Conservation (phyloP, 2,888 invertebrate species). For the Ferdinandea cuprea region DNA sequence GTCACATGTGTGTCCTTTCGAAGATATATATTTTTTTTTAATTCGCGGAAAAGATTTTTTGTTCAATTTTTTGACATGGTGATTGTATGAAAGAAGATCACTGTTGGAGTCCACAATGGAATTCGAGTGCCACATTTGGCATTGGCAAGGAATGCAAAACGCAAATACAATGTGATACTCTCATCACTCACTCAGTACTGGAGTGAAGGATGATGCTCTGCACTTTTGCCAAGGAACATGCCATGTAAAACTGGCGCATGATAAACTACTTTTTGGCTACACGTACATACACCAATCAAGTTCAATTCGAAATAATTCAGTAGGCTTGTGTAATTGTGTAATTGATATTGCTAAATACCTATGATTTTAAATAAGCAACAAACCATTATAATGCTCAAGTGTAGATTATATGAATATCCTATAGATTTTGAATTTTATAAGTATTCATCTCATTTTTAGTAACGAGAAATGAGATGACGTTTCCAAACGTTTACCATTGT, state of each 20-base stretch:
- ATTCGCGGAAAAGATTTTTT: constrained; percentile 7
- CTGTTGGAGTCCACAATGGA: constrained; percentile 6
- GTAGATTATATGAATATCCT: too few species aligned
- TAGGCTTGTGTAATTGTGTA: too few species aligned
- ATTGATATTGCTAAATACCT: too few species aligned
- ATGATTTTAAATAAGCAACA: too few species aligned
- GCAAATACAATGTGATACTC: not conserved
- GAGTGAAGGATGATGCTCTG: constrained; percentile 18
- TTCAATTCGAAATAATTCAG: too few species aligned
- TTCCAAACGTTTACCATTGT: too few species aligned
- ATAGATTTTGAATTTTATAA: too few species aligned
- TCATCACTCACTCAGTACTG: too few species aligned
- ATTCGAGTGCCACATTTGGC: constrained; percentile 7
- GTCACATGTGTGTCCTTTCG: constrained; percentile 37
- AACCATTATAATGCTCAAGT: too few species aligned
- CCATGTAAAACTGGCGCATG: constrained; percentile 76
- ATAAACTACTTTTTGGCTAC: constrained; percentile 55
- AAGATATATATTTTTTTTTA: constrained; percentile 31
- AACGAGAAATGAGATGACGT: too few species aligned
- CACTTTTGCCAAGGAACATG: constrained; percentile 73
- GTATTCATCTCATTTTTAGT: too few species aligned
- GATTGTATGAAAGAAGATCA: constrained; percentile 19
- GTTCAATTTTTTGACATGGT: constrained; percentile 25
- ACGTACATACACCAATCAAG: too few species aligned
- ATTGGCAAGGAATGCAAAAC: constrained; percentile 15